Conservation (phyloP, 2,797 vertebrate genomes). For the Anas acuta region DNA sequence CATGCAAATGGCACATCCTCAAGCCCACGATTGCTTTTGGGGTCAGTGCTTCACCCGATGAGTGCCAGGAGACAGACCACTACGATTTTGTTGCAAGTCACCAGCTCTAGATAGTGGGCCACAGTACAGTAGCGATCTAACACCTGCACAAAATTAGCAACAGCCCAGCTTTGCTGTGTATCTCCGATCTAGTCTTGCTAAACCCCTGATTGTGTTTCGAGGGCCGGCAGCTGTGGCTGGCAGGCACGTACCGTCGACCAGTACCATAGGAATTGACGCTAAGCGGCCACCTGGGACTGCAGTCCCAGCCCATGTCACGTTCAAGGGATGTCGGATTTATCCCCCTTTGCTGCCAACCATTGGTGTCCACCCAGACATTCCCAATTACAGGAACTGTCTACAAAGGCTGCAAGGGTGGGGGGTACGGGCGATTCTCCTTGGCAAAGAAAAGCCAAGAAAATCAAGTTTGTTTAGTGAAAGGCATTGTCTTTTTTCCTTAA, state of each 20-base stretch:
- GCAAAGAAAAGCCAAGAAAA: slow-evolving; percentile 70
- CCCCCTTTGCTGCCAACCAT: slow-evolving; percentile 60
- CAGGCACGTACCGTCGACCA: slow-evolving; percentile 16
- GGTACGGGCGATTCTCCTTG: slow-evolving; percentile 43
- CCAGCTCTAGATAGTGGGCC: background rate
- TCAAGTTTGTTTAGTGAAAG: slow-evolving; percentile 75
- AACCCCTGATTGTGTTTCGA: background rate
- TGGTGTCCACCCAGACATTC: slow-evolving; percentile 60
- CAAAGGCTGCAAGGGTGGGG: slow-evolving; percentile 65
- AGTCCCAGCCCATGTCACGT: slow-evolving; percentile 53
- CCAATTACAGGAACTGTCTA: slow-evolving; percentile 73
- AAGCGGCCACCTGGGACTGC: slow-evolving; percentile 50
- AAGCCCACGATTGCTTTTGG: background rate
- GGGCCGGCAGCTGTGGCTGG: slow-evolving; percentile 43
- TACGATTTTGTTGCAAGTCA: background rate
- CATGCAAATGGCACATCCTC: background rate
- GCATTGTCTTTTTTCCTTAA: slow-evolving; percentile 75
- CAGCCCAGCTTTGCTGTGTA: background rate
- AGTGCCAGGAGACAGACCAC: background rate
- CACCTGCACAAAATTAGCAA: background rate
- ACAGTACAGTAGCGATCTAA: background rate
- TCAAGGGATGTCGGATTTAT: slow-evolving; percentile 59
- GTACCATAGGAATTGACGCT: slow-evolving; percentile 41
- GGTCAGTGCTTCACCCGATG: rapidly evolving
- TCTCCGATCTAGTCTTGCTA: background rate